Base-by-base conservation (phyloP, 2,113 vertebrate genomes). In the Axis porcinus region DNA sequence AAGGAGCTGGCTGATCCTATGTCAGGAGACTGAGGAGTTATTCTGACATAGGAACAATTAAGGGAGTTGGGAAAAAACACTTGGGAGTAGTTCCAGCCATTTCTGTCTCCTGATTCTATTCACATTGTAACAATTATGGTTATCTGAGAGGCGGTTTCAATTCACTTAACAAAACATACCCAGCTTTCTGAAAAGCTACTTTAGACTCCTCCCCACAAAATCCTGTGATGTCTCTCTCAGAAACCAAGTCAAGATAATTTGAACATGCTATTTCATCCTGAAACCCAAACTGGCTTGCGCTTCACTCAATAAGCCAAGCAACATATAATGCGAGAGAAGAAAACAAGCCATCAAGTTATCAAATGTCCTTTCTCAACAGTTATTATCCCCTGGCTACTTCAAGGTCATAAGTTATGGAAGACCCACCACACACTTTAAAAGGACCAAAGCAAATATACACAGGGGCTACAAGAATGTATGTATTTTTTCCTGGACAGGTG, bases 111-210 rank as follows among this genome's bases (percentile, higher is more conserved):
- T 52, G 27, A 96, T 84, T 96, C 50, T 94, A 97, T 76, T 87
- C 60, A 88, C 92, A 50, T 95, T 74, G 54, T 78, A 86, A 92
- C 88, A 97, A 96, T 50, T 81, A 58, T 45, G 28, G 91, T 76
- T 83, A 95, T 89, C 88, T 94, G 89, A 97, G 84, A 97, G 64
- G 86, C 54, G 47, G 91, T 97, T 97, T 97, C 85, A 94, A 78
- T 86, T 93, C 40, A 94, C 25, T 87, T 97, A 94, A 95, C n/a
- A 86, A 91, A 95, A 96, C 67, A 92, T 28, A 92, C 2, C 25
- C 70, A 92, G 88, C 30, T 97, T 97, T 97, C 54, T 92, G 19
- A 95, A 96, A 94, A 98, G 92, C 30, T 55, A 91, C 64, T 97
- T 95, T 70, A 83, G 86, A 83, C 23, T 64, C 47, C 47, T 79